Percentiles rank a stretch among this genome's conserved stretches.
Evolutionary conservation across 2,113 vertebrate genomes (phyloP).

Genomic region (Salvelinus alpinus): DNA sequence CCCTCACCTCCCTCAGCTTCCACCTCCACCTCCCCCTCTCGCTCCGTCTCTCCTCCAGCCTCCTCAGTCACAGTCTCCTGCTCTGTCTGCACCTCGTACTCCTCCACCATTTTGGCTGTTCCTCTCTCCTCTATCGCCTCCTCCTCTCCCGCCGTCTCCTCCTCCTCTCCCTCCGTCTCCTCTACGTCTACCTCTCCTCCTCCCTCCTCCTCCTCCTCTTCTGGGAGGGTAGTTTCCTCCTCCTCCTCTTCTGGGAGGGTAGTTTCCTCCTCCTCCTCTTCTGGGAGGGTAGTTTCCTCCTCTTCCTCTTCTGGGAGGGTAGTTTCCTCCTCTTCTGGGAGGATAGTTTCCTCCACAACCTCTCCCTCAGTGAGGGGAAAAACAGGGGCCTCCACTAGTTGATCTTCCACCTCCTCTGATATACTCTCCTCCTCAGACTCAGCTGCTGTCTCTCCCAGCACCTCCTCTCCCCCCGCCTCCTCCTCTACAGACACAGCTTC

Average conservation of each 20-base stretch:
- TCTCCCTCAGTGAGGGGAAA: background rate
- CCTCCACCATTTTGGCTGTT: background rate
- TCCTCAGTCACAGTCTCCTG: conserved; percentile 20
- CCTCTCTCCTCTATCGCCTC: background rate
- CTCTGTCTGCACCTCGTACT: conserved; percentile 16
- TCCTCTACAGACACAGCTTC: conserved; percentile 7
- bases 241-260: conserved; percentile 5
- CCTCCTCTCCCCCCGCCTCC: conserved; percentile 18
- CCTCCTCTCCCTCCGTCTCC: background rate
- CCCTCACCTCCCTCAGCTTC: conserved; percentile 23
- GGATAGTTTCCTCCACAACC: background rate
- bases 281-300: too few species aligned
- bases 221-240: background rate
- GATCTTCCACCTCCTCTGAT: conserved; percentile 14
- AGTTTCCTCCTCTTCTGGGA: background rate
- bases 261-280: background rate
- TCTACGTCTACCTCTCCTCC: background rate
- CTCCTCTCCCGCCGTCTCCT: background rate
- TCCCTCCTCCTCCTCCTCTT: background rate
- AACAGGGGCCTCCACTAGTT: conserved; percentile 22
- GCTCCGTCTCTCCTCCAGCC: conserved; percentile 13
- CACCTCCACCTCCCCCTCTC: conserved; percentile 10
- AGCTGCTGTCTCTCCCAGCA: conserved; percentile 14
- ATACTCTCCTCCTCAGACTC: conserved; percentile 12
- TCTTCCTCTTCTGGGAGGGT: background rate